Percentiles rank a stretch among this genome's conserved stretches.
These are phyloP conservation scores for Heliconius erato DNA, from an alignment of 2,888 invertebrate species.

Conservation along the genomic window DNA sequence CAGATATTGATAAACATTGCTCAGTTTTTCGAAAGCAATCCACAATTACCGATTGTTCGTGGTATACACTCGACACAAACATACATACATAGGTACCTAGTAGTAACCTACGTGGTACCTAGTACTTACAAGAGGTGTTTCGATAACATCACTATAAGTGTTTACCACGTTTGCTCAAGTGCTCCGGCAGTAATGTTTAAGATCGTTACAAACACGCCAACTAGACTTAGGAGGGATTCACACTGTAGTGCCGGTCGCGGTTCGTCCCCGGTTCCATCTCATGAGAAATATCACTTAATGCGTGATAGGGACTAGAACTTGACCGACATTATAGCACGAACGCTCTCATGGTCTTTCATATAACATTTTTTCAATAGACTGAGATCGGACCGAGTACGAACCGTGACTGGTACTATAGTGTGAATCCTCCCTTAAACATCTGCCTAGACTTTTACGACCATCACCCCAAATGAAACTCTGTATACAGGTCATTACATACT, in stretches of 20 bases:
- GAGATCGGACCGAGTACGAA: no score
- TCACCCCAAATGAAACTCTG: background rate
- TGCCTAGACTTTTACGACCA: constrained; percentile 1
- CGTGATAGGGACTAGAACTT: no score
- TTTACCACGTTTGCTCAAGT: constrained; percentile 73
- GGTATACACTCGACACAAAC: constrained; percentile 8
- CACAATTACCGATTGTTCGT: constrained; percentile 31
- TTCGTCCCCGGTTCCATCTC: no score
- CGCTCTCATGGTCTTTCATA: no score
- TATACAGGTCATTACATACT: background rate
- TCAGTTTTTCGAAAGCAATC: constrained; percentile 30
- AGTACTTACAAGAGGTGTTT: no score
- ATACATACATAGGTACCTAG: background rate
- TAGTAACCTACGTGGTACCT: no score
- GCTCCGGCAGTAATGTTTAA: constrained; percentile 57
- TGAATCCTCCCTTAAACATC: background rate
- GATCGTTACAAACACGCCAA: constrained; percentile 28
- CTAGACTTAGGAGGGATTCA: background rate
- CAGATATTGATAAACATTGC: constrained; percentile 26
- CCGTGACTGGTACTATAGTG: no score
- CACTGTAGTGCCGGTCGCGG: no score
- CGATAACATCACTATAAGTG: constrained; percentile 45
- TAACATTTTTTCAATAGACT: no score
- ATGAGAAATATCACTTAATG: no score
- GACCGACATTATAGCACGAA: no score